Conservation (phyloP, 2,888 invertebrate species). For the Monochamus alternatus region DNA sequence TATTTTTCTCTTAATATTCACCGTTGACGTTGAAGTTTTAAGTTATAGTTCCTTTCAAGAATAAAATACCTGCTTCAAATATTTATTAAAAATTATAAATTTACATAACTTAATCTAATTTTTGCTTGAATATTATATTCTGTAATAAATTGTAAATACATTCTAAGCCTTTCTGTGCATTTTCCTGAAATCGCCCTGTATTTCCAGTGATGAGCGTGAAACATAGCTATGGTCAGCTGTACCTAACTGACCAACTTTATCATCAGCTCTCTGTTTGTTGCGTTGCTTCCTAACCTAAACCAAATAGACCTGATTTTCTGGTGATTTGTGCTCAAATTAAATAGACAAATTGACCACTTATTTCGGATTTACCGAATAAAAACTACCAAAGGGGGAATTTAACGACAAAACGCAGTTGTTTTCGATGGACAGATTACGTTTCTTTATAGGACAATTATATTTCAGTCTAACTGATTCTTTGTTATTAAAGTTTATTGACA, state of each 20-base stretch:
- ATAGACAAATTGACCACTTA: slow-evolving; percentile 61
- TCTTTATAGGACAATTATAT: not conserved
- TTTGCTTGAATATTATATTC: too few relatives aligned
- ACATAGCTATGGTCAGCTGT: slow-evolving; percentile 66
- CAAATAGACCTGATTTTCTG: slow-evolving; percentile 64
- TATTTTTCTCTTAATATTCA: too few relatives aligned
- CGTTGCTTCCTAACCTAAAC: slow-evolving; percentile 49
- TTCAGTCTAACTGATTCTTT: not conserved
- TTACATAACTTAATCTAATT: too few relatives aligned
- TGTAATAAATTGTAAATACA: too few relatives aligned
- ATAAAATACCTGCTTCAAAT: too few relatives aligned
- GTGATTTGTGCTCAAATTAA: slow-evolving; percentile 66
- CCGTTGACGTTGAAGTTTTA: too few relatives aligned
- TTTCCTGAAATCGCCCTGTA: slow-evolving; percentile 4
- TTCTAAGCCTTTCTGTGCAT: not conserved
- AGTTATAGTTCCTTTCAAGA: too few relatives aligned
- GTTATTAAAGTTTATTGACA: not conserved
- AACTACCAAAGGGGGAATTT: slow-evolving; percentile 40
- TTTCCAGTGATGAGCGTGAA: slow-evolving; percentile 56
- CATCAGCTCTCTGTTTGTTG: slow-evolving; percentile 55
- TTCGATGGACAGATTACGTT: slow-evolving; percentile 19
- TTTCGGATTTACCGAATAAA: slow-evolving; percentile 44
- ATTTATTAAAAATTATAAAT: too few relatives aligned
- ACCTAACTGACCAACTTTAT: slow-evolving; percentile 66
- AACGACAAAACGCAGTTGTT: slow-evolving; percentile 20